Evolutionary conservation across 1,140 invertebrate genomes (phyloP).

Genomic region (Drosophila takahashii): DNA sequence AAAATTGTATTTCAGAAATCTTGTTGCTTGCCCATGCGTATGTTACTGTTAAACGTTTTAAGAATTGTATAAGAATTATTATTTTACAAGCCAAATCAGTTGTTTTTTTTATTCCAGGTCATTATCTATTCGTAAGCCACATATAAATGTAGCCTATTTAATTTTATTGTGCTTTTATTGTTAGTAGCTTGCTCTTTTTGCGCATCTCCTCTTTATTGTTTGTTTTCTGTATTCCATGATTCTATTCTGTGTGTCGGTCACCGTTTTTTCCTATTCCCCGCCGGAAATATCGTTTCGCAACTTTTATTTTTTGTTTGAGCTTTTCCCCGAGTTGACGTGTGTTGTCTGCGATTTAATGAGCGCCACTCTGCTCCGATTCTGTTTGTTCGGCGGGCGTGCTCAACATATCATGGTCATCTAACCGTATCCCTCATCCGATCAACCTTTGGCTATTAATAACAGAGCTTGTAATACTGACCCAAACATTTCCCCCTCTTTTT

Average conservation of each 20-base stretch:
- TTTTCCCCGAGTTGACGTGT: conserved; percentile 37
- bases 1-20: not conserved
- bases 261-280: conserved; percentile 20
- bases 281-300: conserved; percentile 71
- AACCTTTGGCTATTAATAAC: conserved; percentile 42
- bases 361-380: conserved; percentile 42
- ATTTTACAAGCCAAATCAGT: not conserved
- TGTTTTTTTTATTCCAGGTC: not conserved
- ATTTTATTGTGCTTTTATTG: conserved; percentile 34
- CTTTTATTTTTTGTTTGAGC: conserved; percentile 50
- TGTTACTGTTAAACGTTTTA: not conserved
- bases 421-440: conserved; percentile 41
- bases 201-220: conserved; percentile 58
- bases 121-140: conserved; percentile 5
- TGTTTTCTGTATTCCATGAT: conserved; percentile 48
- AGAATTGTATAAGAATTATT: not conserved
- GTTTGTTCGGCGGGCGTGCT: conserved; percentile 38
- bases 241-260: conserved; percentile 39
- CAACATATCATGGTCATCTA: conserved; percentile 32
- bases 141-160: conserved; percentile 4
- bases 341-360: conserved; percentile 60
- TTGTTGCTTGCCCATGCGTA: not conserved
- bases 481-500: conserved; percentile 42
- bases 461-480: conserved; percentile 47
- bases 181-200: conserved; percentile 35